phyloP scores from a whole-genome alignment of 2,888 invertebrate genomes.

The Nephrocerus scutellatus region DNA sequence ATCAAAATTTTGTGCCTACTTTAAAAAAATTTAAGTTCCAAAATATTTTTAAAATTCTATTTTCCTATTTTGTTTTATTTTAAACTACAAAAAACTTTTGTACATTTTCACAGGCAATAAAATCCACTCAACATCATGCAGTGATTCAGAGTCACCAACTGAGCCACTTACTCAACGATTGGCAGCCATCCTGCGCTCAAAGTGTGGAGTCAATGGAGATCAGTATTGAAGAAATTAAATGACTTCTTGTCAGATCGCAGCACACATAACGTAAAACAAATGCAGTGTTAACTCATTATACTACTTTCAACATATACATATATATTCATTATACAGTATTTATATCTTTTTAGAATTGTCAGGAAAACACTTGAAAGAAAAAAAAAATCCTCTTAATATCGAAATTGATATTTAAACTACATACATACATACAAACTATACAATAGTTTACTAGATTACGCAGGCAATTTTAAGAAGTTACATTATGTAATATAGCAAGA shows the following conservation, averaged over 20 bases:
- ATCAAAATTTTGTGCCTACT: too few species aligned
- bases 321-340: conserved; percentile 29
- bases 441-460: too few species aligned
- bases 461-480: too few species aligned
- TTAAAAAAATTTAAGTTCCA: too few species aligned
- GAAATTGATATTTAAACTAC: too few species aligned
- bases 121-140: conserved; percentile 44
- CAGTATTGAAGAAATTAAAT: too few species aligned
- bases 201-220: conserved; percentile 45
- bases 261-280: too few species aligned
- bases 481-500: too few species aligned
- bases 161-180: conserved; percentile 46
- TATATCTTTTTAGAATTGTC: not conserved
- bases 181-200: conserved; percentile 45
- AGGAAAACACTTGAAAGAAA: conserved; percentile 2
- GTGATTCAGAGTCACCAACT: conserved; percentile 47
- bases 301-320: conserved; percentile 18
- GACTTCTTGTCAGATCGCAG: too few species aligned
- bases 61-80: conserved; percentile 1
- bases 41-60: not conserved
- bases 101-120: conserved; percentile 36
- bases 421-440: too few species aligned
- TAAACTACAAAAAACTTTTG: not conserved
- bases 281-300: conserved; percentile 5
- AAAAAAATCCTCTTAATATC: too few species aligned